Evolutionary conservation across 2,888 invertebrate species (phyloP), one percentile per base, ranked within the genome.

Genomic region (Marronus borbonicus): DNA sequence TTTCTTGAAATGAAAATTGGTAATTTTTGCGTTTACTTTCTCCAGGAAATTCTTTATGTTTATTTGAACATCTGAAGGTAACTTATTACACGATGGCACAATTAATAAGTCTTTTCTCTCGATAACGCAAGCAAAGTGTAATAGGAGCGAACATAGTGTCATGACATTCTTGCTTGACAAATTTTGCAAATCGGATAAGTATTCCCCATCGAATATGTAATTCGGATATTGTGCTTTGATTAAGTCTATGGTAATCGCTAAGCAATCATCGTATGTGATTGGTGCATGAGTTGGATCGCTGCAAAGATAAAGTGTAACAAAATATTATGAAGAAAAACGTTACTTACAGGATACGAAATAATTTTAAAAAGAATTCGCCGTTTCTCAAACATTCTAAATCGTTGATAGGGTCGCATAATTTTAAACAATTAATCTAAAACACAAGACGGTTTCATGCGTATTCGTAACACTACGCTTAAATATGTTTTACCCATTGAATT

Each of bases 91-190:
- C 77, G 88, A 81, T 12, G 88, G 87, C 1, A 85, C 84, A 12
- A 87, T 88, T 28, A 88, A 83, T n/a, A 83, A 83, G 76, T 87
- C 86, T 78, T 86, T 83, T 79, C 86, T 82, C 78, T 88, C 87
- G 70, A 85, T 81, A 44, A 88, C 84, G 79, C 88, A 88, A 12
- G 86, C 86, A 80, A 86, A 88, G 81, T 88, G 87, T 83, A 89
- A 81, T 72, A 88, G 80, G n/a, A 88, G 81, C 3, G 88, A 87
- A 28, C 84, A 86, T 49, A 87, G 78, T 24, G 83, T 77, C 50
- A 82, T 80, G 14, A 87, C 55, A 39, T 78, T 39, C 12, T 75
- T 74, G 5, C 20, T 49, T 1, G 77, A 52, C 20, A 50, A 28
- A 31, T 7, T 44, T 70, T 44, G 17, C n/a, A 76, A 50, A 31